A percentile compares a stretch with the other conserved stretches of the same genome.
Evolutionary conservation across 2,113 vertebrate species (phyloP).

Genomic region (Tragelaphus buxtoni): DNA sequence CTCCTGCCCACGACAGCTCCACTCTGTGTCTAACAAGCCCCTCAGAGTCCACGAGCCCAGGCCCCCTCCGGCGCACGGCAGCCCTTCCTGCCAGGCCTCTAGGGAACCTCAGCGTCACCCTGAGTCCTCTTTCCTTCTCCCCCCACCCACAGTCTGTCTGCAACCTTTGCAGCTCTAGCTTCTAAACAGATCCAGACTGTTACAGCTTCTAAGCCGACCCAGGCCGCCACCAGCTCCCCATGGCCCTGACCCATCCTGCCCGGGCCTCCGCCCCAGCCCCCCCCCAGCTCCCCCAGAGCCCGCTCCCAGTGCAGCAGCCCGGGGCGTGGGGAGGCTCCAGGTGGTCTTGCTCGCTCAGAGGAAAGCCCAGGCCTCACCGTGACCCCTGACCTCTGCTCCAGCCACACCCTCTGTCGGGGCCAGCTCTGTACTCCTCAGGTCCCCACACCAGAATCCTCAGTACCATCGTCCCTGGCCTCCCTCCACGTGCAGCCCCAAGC

Average conservation of each 20-base stretch:
- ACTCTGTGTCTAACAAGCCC: accelerated
- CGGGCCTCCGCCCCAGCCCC: too few species aligned
- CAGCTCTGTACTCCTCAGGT: accelerated
- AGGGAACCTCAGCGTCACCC: not conserved
- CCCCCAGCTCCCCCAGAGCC: too few species aligned
- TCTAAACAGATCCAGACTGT: not conserved
- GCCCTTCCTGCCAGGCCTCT: not conserved
- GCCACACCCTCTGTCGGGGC: not conserved
- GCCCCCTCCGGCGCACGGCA: accelerated
- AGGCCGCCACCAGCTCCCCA: too few species aligned
- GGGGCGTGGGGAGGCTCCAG: too few species aligned
- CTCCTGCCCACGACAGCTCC: not conserved
- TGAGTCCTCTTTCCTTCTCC: not conserved
- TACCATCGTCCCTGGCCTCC: not conserved
- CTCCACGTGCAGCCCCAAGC: accelerated
- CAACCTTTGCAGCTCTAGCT: not conserved
- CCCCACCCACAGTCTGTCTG: not conserved
- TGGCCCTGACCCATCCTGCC: too few species aligned
- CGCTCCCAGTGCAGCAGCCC: too few species aligned
- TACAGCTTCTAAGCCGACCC: not conserved
- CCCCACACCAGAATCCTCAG: not conserved
- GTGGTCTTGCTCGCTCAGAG: not conserved
- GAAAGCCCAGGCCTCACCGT: not conserved
- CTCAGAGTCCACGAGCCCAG: not conserved
- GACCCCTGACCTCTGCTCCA: not conserved